These are phyloP conservation scores for Heteromurus nitidus DNA, from an alignment of 2,888 invertebrate species.

Conservation along the genomic window DNA sequence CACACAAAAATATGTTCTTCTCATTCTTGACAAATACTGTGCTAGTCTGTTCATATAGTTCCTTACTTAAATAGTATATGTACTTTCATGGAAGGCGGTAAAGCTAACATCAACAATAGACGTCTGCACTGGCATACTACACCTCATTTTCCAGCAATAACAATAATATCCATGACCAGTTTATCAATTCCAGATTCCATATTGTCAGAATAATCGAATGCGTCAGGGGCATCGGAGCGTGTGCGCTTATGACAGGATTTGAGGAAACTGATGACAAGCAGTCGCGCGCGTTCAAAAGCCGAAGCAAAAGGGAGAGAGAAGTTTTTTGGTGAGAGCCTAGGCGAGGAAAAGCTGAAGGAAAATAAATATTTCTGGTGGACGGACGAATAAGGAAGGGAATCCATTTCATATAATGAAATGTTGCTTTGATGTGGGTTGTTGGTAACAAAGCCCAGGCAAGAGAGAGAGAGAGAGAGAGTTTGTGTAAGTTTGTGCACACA, in stretches of 20 bases:
- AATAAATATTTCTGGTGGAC: slow-evolving; percentile 23
- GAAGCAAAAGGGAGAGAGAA: slow-evolving; percentile 25
- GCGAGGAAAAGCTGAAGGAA: slow-evolving; percentile 21
- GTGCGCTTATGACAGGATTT: slow-evolving; percentile 50
- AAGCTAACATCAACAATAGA: slow-evolving; percentile 2
- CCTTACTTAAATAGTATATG: too few relatives aligned
- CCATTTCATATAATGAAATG: slow-evolving; percentile 14
- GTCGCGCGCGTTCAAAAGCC: neutral
- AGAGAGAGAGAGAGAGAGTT: neutral
- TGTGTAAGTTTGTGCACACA: neutral
- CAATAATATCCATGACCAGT: slow-evolving; percentile 68
- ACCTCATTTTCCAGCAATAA: slow-evolving; percentile 10
- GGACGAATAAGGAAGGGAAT: too few relatives aligned
- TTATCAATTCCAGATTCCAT: slow-evolving; percentile 72
- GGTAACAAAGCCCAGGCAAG: neutral
- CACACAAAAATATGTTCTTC: neutral
- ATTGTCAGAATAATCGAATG: slow-evolving; percentile 57
- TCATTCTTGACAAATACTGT: too few relatives aligned
- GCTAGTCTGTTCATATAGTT: too few relatives aligned
- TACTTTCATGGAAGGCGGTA: too few relatives aligned
- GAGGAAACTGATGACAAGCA: slow-evolving; percentile 33
- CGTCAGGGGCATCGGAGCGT: slow-evolving; percentile 54
- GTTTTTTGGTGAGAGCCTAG: neutral
- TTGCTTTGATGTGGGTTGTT: slow-evolving; percentile 50
- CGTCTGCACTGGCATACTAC: slow-evolving; percentile 17